phyloP scores from a whole-genome alignment of 30 jellyfish, hydroid and myxozoan genomes.

The Aurelia sp. region DNA sequence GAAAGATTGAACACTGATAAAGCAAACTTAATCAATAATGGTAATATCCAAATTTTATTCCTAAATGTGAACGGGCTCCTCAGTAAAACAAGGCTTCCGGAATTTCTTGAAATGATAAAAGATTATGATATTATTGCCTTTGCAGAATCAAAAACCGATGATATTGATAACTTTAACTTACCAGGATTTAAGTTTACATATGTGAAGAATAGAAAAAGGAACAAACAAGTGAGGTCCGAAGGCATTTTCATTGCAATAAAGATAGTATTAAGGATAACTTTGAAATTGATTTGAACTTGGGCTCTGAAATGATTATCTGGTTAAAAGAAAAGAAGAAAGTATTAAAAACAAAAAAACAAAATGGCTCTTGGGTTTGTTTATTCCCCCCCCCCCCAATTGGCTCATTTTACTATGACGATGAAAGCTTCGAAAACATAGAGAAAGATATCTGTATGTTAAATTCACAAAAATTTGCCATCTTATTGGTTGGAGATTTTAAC shows the following conservation, averaged over 20 bases:
- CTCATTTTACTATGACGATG: slow-evolving; percentile 10
- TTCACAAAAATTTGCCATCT: not conserved
- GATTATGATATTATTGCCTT: slow-evolving; percentile 9
- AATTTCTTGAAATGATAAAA: slow-evolving; percentile 3
- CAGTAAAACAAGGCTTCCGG: not conserved
- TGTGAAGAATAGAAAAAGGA: not conserved
- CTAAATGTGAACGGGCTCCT: slow-evolving; percentile 9
- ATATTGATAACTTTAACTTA: slow-evolving; percentile 8
- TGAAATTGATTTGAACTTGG: not conserved
- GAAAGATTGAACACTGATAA: not conserved
- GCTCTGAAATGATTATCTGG: slow-evolving; percentile 3
- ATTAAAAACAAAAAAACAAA: not conserved
- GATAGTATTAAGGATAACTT: not conserved
- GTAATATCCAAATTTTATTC: not conserved
- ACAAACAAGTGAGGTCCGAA: not conserved
- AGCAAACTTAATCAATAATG: not conserved
- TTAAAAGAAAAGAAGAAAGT: slow-evolving; percentile 4
- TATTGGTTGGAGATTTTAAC: slow-evolving; percentile 4
- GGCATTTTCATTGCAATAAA: slow-evolving; percentile 19
- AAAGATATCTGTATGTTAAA: not conserved
- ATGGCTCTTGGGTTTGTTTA: slow-evolving; percentile 19
- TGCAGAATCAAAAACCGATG: slow-evolving; percentile 30
- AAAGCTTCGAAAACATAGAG: not conserved
- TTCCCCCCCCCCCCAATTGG: not conserved
- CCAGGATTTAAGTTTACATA: slow-evolving; percentile 12